Percentiles rank a stretch among this genome's conserved stretches.
Conservation (phyloP, 2,797 vertebrate genomes). For the Mus caroli region DNA sequence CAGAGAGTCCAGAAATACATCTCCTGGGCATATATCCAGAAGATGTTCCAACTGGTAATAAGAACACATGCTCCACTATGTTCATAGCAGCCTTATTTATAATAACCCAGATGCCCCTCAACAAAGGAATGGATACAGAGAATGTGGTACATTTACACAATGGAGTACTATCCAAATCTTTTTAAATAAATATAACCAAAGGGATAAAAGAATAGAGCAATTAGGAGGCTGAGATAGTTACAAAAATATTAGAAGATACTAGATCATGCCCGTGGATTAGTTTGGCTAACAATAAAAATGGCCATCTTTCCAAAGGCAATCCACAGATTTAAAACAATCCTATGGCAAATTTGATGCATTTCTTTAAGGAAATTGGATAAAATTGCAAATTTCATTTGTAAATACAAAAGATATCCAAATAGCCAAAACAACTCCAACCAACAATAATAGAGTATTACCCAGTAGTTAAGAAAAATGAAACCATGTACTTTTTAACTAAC, state of each 20-base stretch:
- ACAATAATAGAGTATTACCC: neutral
- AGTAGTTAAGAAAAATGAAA: neutral
- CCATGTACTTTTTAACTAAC: neutral
- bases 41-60: no score
- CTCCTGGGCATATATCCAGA: no score
- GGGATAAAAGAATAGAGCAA: neutral
- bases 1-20: no score
- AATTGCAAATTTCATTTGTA: neutral
- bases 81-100: no score
- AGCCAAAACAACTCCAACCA: neutral
- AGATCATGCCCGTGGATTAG: neutral
- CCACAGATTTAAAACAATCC: no score
- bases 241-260: neutral
- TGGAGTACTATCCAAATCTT: no score
- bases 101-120: no score
- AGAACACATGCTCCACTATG: no score
- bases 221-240: neutral
- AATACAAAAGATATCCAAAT: no score
- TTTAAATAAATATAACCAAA: neutral
- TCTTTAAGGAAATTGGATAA: neutral
- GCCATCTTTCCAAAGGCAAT: no score
- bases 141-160: no score
- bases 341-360: neutral
- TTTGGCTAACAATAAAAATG: neutral
- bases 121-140: no score